Percentiles rank a stretch among this genome's conserved stretches.
These are phyloP conservation scores for Popillia japonica DNA, from an alignment of 1,140 invertebrate species.

Conservation along the genomic window DNA sequence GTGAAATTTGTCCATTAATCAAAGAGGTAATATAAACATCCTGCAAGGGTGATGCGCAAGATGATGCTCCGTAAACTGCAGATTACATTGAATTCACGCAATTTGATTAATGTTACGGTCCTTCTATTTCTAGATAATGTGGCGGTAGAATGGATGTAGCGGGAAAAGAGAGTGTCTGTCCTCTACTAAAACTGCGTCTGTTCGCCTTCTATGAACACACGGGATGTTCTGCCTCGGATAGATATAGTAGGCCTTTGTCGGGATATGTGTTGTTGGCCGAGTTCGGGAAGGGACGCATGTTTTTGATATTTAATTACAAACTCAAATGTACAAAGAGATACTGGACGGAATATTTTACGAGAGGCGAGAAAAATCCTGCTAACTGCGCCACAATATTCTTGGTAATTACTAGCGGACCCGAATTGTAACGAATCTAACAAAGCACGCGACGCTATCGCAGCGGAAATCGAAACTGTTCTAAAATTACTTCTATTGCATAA, in stretches of 20 bases:
- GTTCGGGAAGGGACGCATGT: not conserved
- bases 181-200: not conserved
- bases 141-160: conserved; percentile 13
- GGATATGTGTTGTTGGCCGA: not conserved
- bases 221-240: not conserved
- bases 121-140: conserved; percentile 44
- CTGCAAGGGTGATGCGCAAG: conserved; percentile 45
- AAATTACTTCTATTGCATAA: too few species aligned
- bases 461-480: too few species aligned
- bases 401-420: too few species aligned
- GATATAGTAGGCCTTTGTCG: not conserved
- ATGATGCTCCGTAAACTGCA: conserved; percentile 48
- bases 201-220: not conserved
- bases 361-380: too few species aligned
- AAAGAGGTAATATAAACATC: conserved; percentile 46
- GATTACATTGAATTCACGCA: conserved; percentile 50
- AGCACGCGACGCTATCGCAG: too few species aligned
- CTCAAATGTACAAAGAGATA: too few species aligned
- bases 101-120: conserved; percentile 49
- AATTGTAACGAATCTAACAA: too few species aligned
- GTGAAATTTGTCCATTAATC: conserved; percentile 46
- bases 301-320: conserved; percentile 2
- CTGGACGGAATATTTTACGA: too few species aligned
- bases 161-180: not conserved
- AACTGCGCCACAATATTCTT: too few species aligned